Percentiles rank a stretch among this genome's conserved stretches.
Conservation (phyloP, 1,140 invertebrate genomes). For the Bombus superbus region DNA sequence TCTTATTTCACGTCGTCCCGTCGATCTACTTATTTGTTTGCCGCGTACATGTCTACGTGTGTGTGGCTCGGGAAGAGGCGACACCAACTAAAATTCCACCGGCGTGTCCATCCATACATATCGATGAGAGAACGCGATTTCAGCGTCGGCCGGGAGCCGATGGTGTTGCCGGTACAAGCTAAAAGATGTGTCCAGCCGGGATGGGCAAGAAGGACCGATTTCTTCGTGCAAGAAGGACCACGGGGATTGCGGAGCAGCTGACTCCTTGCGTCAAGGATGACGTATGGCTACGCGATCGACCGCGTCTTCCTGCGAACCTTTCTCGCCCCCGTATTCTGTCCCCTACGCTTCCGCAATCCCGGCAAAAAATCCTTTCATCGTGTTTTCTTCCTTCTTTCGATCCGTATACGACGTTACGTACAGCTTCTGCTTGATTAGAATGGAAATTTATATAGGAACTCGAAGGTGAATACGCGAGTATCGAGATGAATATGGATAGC, state of each 20-base stretch:
- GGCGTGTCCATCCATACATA: conserved; percentile 79
- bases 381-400: background rate
- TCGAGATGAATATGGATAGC: too few relatives aligned
- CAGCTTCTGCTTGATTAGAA: background rate
- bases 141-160: conserved; percentile 49
- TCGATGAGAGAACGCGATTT: conserved; percentile 75
- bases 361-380: conserved; percentile 21
- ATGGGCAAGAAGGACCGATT: conserved; percentile 74
- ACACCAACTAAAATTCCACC: conserved; percentile 81
- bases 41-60: conserved; percentile 42
- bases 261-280: conserved; percentile 77
- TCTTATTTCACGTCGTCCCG: conserved; percentile 51
- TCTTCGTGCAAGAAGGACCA: conserved; percentile 75
- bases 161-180: conserved; percentile 76
- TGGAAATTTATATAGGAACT: background rate
- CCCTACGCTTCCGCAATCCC: conserved; percentile 29
- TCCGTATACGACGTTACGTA: background rate
- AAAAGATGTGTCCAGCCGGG: conserved; percentile 73
- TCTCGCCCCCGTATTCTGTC: background rate
- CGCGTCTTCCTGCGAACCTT: conserved; percentile 32
- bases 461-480: too few relatives aligned
- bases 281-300: conserved; percentile 70
- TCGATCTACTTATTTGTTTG: conserved; percentile 73
- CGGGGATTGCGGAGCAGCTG: conserved; percentile 70
- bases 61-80: conserved; percentile 35